Conservation (phyloP, 1,140 invertebrate species). For the Caenorhabditis brenneri region DNA sequence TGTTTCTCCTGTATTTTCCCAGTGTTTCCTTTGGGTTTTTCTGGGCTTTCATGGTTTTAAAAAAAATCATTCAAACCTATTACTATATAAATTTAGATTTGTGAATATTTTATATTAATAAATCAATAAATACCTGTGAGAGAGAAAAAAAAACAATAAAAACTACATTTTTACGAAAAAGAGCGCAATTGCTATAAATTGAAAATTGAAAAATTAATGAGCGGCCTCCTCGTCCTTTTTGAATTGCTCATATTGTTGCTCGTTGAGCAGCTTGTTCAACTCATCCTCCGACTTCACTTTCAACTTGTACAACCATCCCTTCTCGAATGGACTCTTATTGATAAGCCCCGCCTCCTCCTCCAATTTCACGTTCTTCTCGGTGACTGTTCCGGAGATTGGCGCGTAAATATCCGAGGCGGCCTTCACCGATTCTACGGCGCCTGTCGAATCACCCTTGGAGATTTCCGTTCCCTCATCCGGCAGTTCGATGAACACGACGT, state of each 20-base stretch:
- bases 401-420: conserved; percentile 92
- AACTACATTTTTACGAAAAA: no score
- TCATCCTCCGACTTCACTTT: conserved; percentile 81
- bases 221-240: conserved; percentile 57
- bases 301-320: conserved; percentile 93
- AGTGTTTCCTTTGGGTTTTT: no score
- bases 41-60: no score
- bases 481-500: conserved; percentile 89
- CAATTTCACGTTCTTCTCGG: conserved; percentile 82
- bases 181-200: no score
- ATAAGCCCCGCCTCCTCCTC: conserved; percentile 85
- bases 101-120: no score
- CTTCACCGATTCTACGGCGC: conserved; percentile 94
- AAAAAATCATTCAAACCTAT: no score
- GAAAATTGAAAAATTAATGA: background rate
- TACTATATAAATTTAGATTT: no score
- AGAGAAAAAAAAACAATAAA: no score
- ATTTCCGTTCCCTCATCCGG: conserved; percentile 79
- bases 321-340: conserved; percentile 87
- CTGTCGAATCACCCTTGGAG: conserved; percentile 76
- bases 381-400: conserved; percentile 85
- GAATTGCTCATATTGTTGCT: conserved; percentile 83
- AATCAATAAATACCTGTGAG: no score
- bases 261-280: conserved; percentile 83
- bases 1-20: no score